Conservation (phyloP, 2,113 vertebrate species). For the Platichthys flesus region DNA sequence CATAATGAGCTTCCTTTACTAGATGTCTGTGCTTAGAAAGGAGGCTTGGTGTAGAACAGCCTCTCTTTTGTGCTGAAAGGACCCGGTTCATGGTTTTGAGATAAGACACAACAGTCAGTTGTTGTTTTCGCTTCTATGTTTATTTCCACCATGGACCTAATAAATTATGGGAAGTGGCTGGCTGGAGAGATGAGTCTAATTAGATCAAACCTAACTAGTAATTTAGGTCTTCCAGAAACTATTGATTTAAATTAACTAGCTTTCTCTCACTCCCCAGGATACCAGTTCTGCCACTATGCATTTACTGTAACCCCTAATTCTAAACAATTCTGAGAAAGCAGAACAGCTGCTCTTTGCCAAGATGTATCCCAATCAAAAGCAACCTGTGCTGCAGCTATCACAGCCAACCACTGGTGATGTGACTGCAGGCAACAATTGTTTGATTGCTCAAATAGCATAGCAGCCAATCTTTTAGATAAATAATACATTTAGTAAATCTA, state of each 20-base stretch:
- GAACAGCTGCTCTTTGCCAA: not conserved
- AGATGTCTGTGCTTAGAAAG: not conserved
- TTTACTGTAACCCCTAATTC: constrained; percentile 2
- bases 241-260: not conserved
- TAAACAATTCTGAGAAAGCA: no score
- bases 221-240: not conserved
- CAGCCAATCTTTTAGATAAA: no score
- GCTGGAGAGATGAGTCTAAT: not conserved
- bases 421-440: not conserved
- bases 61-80: constrained; percentile 3
- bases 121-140: not conserved
- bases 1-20: not conserved
- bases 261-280: not conserved
- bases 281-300: not conserved
- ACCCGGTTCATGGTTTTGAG: not conserved
- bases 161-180: not conserved
- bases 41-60: not conserved
- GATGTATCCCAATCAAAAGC: constrained; percentile 15
- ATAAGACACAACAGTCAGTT: no score
- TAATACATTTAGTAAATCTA: no score
- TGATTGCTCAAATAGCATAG: no score
- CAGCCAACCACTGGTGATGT: constrained; percentile 5
- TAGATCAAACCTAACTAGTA: not conserved
- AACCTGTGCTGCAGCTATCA: constrained; percentile 19
- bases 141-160: not conserved